Base-by-base conservation (phyloP, 2,888 invertebrate genomes). In the Diachrysia chrysitis region DNA sequence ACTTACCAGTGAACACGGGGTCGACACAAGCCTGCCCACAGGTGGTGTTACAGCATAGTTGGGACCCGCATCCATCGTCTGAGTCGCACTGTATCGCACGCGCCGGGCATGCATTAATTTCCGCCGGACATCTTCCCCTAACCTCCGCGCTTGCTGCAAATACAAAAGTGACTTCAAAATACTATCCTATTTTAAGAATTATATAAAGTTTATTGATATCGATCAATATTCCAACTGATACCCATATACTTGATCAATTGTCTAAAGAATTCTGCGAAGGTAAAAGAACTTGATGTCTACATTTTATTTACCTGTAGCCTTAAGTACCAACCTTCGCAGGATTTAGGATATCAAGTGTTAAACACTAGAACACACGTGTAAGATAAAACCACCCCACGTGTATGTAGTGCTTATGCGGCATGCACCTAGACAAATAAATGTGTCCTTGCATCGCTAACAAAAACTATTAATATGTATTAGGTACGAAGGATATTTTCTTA, bases 21-120 rank as follows among this genome's bases (percentile, higher is more conserved):
- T 96, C 96, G 21, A 96, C 90, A 76, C 96, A 96, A 2, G 96
- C 90, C 70, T 92, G 93, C 12, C 97, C 97, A 83, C 97, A 97
- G 0, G 96, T 95, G 19, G 97, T 97, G 64, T 90, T 94, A 88
- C 97, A 97, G 89, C 97, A 97, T 66, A 96, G 95, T 77, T 96
- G 96, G 58, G 96, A 94, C 9, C 95, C 96, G 83, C 97, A 97
- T 58, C 97, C 96, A 62, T 95, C 94, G 79, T 97, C 96, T 53
- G 93, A 90, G 37, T 86, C 89, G 89, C 97, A 97, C 9, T 93
- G 94, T 37, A 96, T 89, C n/a, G 96, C 96, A 57, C 96, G 95
- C 54, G 96, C 93, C 0, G 96, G 97, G 73, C 97, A 97, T 1
- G 92, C 65, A 23, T 78, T 83, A 25, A 88, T 88, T 68, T 88